Base-by-base conservation (phyloP, 2,888 invertebrate species). In the Pristionchus arcanus region DNA sequence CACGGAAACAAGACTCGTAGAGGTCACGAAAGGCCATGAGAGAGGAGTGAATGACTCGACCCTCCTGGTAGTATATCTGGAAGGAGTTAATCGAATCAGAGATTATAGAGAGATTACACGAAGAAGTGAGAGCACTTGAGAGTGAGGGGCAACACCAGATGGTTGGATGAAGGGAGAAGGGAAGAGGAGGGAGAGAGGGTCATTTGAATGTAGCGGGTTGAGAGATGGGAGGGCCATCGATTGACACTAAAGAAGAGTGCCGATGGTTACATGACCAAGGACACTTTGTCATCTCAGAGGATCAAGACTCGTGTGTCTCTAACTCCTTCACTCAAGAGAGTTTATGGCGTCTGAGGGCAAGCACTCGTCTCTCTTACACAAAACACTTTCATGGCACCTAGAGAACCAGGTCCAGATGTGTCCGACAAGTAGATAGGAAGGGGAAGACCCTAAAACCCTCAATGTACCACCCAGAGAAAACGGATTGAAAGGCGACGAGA, bases 1-100 rank as follows among this genome's bases (percentile, higher is more conserved):
- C 89, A n/a, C 91, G 91, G 86, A 92, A 92, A 53, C 91, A 92
- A 55, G 88, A 85, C 55, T 92, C 92, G 90, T 90, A 92, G 63
- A 91, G 90, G 53, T 91, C 91, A n/a, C 91, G 91, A 68, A 91
- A 92, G 25, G 90, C 89, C 91, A 92, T 91, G 66, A n/a, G 34
- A 42, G 37, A 34, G 59, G 53, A 53, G 34, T 55, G 84, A 34
- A 15, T 49, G 49, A 81, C 81, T 81, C 81, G 37, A 25, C 42
- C 77, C 77, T 77, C 49, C 81, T 49, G n/a, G n/a, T 81, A 25
- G 31, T 19, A 49, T 74, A 37, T 74, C 74, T 74, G 74, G 16
- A 81, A 42, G 81, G n/a, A 81, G 81, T 81, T 0, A 81, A 81
- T 81, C 53, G 81, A 81, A 81, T 81, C 42, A 77, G 81, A 81